Evolutionary conservation across 2,888 invertebrate genomes (phyloP).

Genomic region (Calephelis perditalis): DNA sequence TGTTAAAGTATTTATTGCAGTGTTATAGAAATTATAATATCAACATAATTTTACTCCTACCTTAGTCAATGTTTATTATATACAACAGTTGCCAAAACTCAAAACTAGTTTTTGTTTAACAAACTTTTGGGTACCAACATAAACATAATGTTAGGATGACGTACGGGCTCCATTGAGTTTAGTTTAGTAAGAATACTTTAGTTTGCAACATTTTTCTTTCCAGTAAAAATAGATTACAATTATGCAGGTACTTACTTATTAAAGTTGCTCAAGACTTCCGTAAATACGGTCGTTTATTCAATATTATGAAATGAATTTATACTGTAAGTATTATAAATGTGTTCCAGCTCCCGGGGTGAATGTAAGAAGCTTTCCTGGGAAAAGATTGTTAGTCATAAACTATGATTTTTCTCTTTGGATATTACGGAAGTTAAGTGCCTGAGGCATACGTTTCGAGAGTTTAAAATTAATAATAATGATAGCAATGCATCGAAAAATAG

Average conservation of each 20-base stretch:
- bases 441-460: conserved; percentile 38
- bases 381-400: conserved; percentile 65
- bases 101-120: no score
- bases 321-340: conserved; percentile 63
- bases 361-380: conserved; percentile 57
- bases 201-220: no score
- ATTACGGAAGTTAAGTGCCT: conserved; percentile 55
- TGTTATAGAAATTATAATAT: no score
- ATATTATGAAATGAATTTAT: conserved; percentile 52
- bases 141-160: no score
- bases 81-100: no score
- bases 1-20: no score
- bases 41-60: no score
- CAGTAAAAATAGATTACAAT: conserved; percentile 33
- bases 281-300: conserved; percentile 41
- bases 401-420: conserved; percentile 69
- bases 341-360: conserved; percentile 37
- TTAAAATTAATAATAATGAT: conserved; percentile 7
- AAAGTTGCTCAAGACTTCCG: conserved; percentile 25
- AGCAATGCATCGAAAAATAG: neutral
- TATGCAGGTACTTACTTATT: conserved; percentile 24
- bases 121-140: no score
- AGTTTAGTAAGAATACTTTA: no score
- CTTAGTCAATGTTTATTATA: no score
- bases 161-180: no score